phyloP scores from a whole-genome alignment of 2,113 vertebrate species.

The Nanorana parkeri region DNA sequence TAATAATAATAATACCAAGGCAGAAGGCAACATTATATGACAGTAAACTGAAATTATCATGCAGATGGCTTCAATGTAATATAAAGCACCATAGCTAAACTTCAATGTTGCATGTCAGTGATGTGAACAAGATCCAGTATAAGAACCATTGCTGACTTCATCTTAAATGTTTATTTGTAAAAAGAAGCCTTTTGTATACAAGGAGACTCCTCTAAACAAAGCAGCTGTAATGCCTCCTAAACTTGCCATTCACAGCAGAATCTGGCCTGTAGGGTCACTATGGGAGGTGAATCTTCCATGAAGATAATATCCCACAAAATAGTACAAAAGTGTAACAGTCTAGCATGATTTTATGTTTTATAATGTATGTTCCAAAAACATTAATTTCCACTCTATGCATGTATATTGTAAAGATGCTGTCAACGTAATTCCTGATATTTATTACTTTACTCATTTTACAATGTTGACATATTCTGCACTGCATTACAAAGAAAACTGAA shows the following conservation, averaged over 20 bases:
- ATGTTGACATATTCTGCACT: no score
- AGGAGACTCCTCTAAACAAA: background rate
- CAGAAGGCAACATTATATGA: background rate
- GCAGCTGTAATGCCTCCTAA: background rate
- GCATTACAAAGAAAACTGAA: no score
- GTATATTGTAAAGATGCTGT: no score
- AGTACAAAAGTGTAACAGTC: no score
- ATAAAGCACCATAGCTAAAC: background rate
- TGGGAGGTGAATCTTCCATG: background rate
- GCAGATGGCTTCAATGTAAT: background rate
- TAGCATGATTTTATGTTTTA: no score
- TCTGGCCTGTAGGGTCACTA: background rate
- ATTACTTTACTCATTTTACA: no score
- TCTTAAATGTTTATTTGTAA: constrained; percentile 8
- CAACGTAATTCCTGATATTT: no score
- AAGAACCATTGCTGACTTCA: background rate
- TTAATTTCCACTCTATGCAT: no score
- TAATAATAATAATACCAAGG: no score
- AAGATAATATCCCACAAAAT: background rate
- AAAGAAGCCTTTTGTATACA: background rate
- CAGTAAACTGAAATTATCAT: no score
- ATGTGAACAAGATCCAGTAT: background rate
- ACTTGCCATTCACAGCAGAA: background rate
- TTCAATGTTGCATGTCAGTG: background rate
- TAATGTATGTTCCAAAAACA: no score